phyloP scores from a whole-genome alignment of 2,888 invertebrate genomes.

The Drosophila neotestacea region DNA sequence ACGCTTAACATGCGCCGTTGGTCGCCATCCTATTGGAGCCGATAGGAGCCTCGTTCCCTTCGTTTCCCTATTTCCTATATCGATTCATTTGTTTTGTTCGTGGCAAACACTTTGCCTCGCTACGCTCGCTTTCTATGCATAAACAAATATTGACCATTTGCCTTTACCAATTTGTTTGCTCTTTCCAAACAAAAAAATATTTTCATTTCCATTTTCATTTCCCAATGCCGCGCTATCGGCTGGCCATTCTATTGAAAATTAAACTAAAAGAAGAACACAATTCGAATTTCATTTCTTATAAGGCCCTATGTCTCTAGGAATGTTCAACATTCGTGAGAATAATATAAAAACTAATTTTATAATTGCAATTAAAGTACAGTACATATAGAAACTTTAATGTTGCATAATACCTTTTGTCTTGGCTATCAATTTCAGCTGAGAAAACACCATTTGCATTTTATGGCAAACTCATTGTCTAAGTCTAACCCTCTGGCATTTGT shows the following conservation, averaged over 20 bases:
- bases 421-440: slow-evolving; percentile 54
- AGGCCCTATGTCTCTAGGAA: neutral
- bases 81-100: slow-evolving; percentile 44
- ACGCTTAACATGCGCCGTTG: slow-evolving; percentile 70
- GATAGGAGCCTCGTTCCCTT: neutral
- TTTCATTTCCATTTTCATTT: slow-evolving; percentile 71
- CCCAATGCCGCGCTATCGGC: slow-evolving; percentile 7
- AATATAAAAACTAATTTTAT: too few relatives aligned
- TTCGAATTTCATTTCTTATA: slow-evolving; percentile 21
- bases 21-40: slow-evolving; percentile 26
- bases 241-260: slow-evolving; percentile 55
- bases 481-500: slow-evolving; percentile 61
- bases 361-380: neutral
- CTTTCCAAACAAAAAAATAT: slow-evolving; percentile 71
- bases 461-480: slow-evolving; percentile 59
- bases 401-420: neutral
- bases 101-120: slow-evolving; percentile 36
- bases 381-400: neutral
- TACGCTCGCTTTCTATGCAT: slow-evolving; percentile 43
- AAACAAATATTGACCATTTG: slow-evolving; percentile 83
- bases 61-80: neutral
- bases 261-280: slow-evolving; percentile 33
- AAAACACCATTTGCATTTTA: slow-evolving; percentile 56
- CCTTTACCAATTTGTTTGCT: slow-evolving; percentile 82
- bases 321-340: too few relatives aligned